A percentile compares a stretch with the other conserved stretches of the same genome.
These are phyloP conservation scores for Menidia menidia DNA, from an alignment of 2,797 vertebrate genomes.

Conservation along the genomic window DNA sequence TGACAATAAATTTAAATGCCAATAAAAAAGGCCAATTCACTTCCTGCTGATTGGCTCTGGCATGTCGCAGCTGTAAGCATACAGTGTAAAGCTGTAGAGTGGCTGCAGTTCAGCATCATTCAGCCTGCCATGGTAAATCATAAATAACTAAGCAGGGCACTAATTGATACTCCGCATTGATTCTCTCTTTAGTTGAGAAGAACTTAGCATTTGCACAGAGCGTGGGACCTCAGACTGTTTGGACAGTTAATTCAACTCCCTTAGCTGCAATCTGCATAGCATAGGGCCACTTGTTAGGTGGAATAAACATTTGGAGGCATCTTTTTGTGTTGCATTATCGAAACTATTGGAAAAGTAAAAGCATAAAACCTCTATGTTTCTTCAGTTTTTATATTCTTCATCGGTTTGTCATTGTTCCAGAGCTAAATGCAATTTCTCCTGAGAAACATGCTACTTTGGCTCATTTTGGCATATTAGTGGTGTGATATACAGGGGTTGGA, in stretches of 20 bases:
- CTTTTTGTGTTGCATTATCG: slow-evolving; percentile 3
- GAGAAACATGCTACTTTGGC: too few relatives aligned
- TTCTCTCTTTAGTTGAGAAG: slow-evolving; percentile 29
- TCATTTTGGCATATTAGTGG: too few relatives aligned
- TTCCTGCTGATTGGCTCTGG: slow-evolving; percentile 15
- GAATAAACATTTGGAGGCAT: background rate
- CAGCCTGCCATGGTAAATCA: slow-evolving; percentile 28
- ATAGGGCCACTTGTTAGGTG: background rate
- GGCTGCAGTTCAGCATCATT: slow-evolving; percentile 20
- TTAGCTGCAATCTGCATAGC: background rate
- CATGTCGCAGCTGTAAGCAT: slow-evolving; percentile 2
- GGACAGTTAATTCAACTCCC: slow-evolving; percentile 28
- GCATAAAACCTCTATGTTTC: background rate
- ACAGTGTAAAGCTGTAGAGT: slow-evolving; percentile 7
- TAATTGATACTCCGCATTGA: slow-evolving; percentile 51
- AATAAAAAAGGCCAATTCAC: slow-evolving; percentile 32
- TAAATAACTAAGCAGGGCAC: slow-evolving; percentile 52
- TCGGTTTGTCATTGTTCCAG: background rate
- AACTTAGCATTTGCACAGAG: slow-evolving; percentile 9
- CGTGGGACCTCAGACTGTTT: slow-evolving; percentile 11
- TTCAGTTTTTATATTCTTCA: background rate
- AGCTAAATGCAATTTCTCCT: background rate
- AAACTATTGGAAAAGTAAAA: slow-evolving; percentile 7
- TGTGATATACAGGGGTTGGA: too few relatives aligned
- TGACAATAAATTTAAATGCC: slow-evolving; percentile 7